Conservation (phyloP, 2,888 invertebrate genomes). For the Aphodius granarius region DNA sequence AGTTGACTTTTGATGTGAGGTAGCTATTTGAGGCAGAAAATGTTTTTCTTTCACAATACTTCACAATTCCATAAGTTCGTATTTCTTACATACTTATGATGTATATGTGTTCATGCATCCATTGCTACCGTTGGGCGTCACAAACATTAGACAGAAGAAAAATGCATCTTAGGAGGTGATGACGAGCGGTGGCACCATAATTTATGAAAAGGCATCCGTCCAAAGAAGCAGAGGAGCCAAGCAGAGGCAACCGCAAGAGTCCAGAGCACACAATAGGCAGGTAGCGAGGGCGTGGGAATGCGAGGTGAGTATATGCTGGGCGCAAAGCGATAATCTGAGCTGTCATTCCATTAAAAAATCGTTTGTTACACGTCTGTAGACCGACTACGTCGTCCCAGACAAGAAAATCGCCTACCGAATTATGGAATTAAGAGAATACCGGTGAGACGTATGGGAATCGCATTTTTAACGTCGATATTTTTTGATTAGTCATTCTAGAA, state of each 20-base stretch:
- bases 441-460: background rate
- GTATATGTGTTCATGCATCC: too few species aligned
- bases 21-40: too few species aligned
- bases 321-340: background rate
- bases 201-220: background rate
- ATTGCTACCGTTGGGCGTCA: background rate
- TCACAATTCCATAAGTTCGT: too few species aligned
- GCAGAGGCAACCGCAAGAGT: too few species aligned
- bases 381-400: background rate
- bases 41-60: too few species aligned
- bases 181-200: background rate
- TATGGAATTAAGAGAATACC: background rate
- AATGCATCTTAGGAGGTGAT: background rate
- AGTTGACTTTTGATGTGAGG: too few species aligned
- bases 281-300: background rate
- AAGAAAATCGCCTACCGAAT: background rate
- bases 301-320: background rate
- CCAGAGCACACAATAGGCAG: background rate
- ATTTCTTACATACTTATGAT: too few species aligned
- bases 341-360: background rate
- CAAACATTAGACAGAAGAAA: background rate
- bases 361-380: background rate
- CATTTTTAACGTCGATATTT: background rate
- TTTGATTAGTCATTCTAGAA: background rate
- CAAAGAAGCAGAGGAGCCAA: background rate